phyloP scores from a whole-genome alignment of 1,140 invertebrate species.

The Zaprionus gabonicus region DNA sequence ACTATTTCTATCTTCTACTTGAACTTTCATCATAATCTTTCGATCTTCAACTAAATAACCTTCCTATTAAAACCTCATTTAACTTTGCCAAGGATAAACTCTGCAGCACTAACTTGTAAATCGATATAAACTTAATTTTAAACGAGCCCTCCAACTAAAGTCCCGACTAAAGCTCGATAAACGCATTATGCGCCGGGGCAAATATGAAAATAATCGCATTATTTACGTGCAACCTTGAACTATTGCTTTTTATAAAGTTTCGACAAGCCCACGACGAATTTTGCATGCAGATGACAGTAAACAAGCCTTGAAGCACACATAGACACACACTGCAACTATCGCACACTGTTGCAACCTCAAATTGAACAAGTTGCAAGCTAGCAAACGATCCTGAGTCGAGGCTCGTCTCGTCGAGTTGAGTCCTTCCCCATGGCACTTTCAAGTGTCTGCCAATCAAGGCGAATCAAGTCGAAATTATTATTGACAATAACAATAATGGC shows the following conservation, averaged over 20 bases:
- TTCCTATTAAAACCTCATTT: not conserved
- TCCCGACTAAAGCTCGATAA: not conserved
- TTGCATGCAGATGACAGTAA: conserved; percentile 35
- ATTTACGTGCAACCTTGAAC: conserved; percentile 52
- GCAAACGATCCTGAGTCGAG: not conserved
- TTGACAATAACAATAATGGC: conserved; percentile 76
- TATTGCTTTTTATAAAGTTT: conserved; percentile 33
- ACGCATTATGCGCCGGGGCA: conserved; percentile 1
- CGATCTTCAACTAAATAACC: not conserved
- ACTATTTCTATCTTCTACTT: not conserved
- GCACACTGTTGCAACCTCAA: not conserved
- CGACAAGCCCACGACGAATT: conserved; percentile 18
- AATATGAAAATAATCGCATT: conserved; percentile 35
- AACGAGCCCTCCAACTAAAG: not conserved
- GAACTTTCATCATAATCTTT: too few species aligned
- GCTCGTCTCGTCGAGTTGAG: not conserved
- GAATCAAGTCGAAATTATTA: conserved; percentile 79
- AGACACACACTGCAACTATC: not conserved
- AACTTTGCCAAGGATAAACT: not conserved
- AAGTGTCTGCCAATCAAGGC: conserved; percentile 77
- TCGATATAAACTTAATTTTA: conserved; percentile 16
- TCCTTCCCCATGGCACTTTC: conserved; percentile 56
- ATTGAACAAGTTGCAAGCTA: conserved; percentile 21
- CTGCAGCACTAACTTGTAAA: not conserved
- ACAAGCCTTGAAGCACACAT: conserved; percentile 30